Base-by-base conservation (phyloP, 2,888 invertebrate species). In the Cataglyphis rosenhaueri region DNA sequence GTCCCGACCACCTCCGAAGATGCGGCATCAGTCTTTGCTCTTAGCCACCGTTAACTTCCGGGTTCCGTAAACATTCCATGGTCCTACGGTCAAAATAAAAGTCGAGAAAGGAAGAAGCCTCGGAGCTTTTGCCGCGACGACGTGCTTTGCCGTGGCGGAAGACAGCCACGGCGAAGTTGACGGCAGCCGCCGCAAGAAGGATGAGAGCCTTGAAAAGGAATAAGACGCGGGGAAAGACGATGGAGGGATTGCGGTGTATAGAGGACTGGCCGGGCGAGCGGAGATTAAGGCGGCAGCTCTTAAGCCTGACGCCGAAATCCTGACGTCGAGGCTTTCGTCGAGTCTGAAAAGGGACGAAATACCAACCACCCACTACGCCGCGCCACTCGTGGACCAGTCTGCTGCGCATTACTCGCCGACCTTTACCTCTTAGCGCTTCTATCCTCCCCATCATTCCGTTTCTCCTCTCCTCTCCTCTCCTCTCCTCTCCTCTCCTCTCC, bases 251-350 rank as follows among this genome's bases (percentile, higher is more conserved):
- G 85, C 76, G 84, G 83, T 84, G 85, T 84, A 84, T 81, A 82
- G 82, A 89, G 85, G 91, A 85, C 88, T 83, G 88, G 87, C 87
- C 86, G 89, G 86, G 86, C 88, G 90, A 90, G 89, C 86, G 86
- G 87, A 92, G 91, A 91, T 92, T 90, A 91, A 92, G 91, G 89
- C 87, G 86, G 88, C 86, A 86, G 90, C 90, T 90, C 89, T 92
- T 90, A 89, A 92, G 89, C 86, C 86, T 84, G 86, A 70, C 88
- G 89, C 88, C 87, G 81, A 92, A 92, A 92, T 91, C 87, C 91
- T 89, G 88, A 84, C 85, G 83, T 81, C 78, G 85, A 82, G 85
- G 81, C 83, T 90, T 91, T 90, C 86, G 84, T 73, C 83, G 83
- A 70, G 88, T 81, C 86, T 84, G 84, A 89, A 91, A 89, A 91